Percentiles rank a stretch among this genome's conserved stretches.
Evolutionary conservation across 2,888 invertebrate genomes (phyloP).

Genomic region (Sipha maydis): DNA sequence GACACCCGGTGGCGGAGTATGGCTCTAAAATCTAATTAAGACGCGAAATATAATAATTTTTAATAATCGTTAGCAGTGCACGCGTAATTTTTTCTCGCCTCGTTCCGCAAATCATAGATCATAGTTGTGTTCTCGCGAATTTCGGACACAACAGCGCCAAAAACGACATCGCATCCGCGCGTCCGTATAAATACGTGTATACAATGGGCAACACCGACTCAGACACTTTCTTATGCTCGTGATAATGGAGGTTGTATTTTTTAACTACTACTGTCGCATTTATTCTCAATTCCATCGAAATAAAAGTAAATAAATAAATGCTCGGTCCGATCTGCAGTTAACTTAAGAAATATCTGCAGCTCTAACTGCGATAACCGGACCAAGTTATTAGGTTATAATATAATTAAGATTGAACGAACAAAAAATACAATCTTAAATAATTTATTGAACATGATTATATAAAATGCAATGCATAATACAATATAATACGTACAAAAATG

Average conservation of each 20-base stretch:
- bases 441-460: no score
- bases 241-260: constrained; percentile 14
- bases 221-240: constrained; percentile 8
- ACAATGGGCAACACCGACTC: neutral
- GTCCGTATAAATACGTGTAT: no score
- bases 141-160: constrained; percentile 46
- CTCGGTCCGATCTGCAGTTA: neutral
- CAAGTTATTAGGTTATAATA: no score
- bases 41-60: constrained; percentile 58
- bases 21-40: constrained; percentile 61
- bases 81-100: constrained; percentile 31
- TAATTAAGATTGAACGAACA: no score
- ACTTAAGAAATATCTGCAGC: no score
- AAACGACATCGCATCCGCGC: constrained; percentile 7
- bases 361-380: no score
- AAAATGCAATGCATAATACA: no score
- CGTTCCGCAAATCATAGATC: constrained; percentile 57
- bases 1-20: constrained; percentile 57
- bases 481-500: no score
- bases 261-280: constrained; percentile 24
- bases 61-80: constrained; percentile 53
- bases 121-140: constrained; percentile 5
- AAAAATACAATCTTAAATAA: no score
- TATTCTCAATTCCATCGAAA: constrained; percentile 5
- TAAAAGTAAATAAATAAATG: neutral